Base-by-base conservation (phyloP, 2,888 invertebrate species). In the Galeruca laticollis region DNA sequence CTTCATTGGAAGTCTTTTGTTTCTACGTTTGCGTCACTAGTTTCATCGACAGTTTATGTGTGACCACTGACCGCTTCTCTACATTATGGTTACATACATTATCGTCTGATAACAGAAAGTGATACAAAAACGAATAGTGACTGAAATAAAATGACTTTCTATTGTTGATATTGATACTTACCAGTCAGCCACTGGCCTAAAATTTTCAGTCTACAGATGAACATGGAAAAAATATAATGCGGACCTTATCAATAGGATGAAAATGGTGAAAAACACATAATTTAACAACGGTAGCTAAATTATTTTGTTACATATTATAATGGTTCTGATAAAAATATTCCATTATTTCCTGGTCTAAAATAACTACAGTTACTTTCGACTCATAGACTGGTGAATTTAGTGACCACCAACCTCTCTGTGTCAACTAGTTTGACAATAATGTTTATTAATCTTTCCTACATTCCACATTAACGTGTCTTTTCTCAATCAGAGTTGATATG, bases 371-470 rank as follows among this genome's bases (percentile, higher is more conserved):
- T 75, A 75, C 61, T 69, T 67, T 69, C 62, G 69, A 62, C 64
- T 68, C 71, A 75, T 70, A 75, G 73, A 76, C 72, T 71, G 75
- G 69, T 77, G 77, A 78, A 79, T 77, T 77, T 76, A 77, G 72
- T 77, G 78, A 77, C 77, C 75, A 77, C 76, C 76, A 77, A 73
- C 76, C 74, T 73, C 66, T 72, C 73, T 73, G 71, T 76, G 60
- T 60, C 73, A 73, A 75, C 75, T 73, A 75, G 72, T 74, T 76
- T 77, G 76, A 78, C 76, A 76, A 79, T 78, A 78, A 78, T 76
- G 76, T 76, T 77, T 76, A 78, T 77, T 76, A 77, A 79, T 78
- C 76, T 79, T 82, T 82, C 81, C 81, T 77, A 74, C 76, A 70
- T 70, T 71, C 69, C 75, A 71, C 78, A 18, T 35, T 62, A 62